Conservation (phyloP, 2,113 vertebrate genomes). For the Pontoporia blainvillei region DNA sequence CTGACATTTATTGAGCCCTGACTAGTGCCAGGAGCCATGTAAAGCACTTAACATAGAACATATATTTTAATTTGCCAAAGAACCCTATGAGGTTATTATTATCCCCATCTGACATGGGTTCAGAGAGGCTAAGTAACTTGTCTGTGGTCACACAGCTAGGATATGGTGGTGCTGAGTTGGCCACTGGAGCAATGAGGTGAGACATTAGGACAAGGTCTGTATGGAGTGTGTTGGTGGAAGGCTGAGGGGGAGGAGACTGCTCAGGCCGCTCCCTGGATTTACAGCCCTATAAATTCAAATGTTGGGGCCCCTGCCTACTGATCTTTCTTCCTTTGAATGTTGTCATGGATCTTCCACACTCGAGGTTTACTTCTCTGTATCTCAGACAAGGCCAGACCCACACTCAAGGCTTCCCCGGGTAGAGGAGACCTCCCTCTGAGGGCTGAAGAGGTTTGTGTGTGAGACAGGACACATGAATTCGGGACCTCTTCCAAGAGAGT, state of each 20-base stretch:
- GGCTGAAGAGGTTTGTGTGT: neutral
- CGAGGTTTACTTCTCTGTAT: neutral
- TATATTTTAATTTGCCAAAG: slow-evolving; percentile 14
- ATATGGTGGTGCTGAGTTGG: neutral
- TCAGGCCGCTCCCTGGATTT: neutral
- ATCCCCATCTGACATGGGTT: neutral
- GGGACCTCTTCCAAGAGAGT: neutral
- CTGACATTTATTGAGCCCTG: neutral
- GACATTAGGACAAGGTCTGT: neutral
- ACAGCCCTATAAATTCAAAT: neutral
- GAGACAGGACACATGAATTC: neutral
- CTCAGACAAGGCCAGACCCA: neutral
- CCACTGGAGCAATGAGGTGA: neutral
- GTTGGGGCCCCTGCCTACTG: neutral
- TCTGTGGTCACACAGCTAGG: neutral
- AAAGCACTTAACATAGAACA: neutral
- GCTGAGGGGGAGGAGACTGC: neutral
- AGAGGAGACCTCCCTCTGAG: neutral
- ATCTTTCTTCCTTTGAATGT: neutral
- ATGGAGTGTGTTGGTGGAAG: accelerated
- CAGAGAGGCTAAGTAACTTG: neutral
- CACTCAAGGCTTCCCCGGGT: neutral
- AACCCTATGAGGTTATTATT: neutral
- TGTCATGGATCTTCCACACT: neutral
- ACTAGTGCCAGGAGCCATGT: neutral